These are phyloP conservation scores for Serrognathus titanus DNA, from an alignment of 2,888 invertebrate genomes.

Conservation along the genomic window DNA sequence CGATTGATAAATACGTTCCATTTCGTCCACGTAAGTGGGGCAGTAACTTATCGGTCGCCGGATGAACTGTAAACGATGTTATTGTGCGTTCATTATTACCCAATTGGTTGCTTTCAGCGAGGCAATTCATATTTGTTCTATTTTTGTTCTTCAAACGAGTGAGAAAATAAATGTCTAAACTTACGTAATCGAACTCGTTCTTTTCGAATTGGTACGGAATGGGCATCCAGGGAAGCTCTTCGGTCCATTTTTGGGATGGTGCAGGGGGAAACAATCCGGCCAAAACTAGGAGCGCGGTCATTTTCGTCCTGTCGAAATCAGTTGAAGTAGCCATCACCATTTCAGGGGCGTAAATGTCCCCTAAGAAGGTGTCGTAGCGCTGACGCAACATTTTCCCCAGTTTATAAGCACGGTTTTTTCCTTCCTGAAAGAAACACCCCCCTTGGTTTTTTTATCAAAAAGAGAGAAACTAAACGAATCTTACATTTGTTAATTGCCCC, in stretches of 20 bases:
- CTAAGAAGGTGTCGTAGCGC: conserved; percentile 48
- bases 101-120: background rate
- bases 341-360: conserved; percentile 41
- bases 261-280: conserved; percentile 67
- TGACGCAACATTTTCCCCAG: conserved; percentile 46
- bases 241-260: conserved; percentile 50
- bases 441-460: too few species aligned
- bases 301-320: conserved; percentile 69
- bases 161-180: background rate
- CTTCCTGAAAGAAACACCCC: conserved; percentile 38
- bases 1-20: conserved; percentile 33
- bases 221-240: conserved; percentile 57
- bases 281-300: conserved; percentile 66
- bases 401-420: conserved; percentile 45
- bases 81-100: too few species aligned
- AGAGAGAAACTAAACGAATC: conserved; percentile 24
- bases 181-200: conserved; percentile 37
- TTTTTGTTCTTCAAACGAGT: background rate
- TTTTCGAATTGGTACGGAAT: conserved; percentile 50
- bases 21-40: conserved; percentile 39
- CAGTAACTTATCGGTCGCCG: conserved; percentile 41
- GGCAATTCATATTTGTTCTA: background rate
- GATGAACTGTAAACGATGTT: conserved; percentile 31
- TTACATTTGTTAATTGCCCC: conserved; percentile 76
- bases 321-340: conserved; percentile 59